Percentiles rank a stretch among this genome's conserved stretches.
Evolutionary conservation across 2,888 invertebrate genomes (phyloP).

Genomic region (Scrobipalpa atriplicella): DNA sequence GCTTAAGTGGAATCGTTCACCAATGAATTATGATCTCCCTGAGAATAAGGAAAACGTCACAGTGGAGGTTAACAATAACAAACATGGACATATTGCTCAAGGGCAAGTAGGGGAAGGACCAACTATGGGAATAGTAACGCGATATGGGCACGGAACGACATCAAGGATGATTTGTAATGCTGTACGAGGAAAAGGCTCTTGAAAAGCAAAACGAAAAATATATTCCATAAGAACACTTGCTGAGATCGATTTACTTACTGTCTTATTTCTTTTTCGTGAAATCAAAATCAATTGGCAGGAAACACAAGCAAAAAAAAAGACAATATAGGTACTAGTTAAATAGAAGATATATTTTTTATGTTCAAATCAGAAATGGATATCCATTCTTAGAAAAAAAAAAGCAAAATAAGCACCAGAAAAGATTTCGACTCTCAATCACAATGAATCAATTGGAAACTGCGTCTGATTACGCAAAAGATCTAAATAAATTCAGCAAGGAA

Average conservation of each 20-base stretch:
- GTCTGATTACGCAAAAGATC: neutral
- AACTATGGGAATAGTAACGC: neutral
- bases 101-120: neutral
- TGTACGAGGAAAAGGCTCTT: neutral
- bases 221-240: too few species aligned
- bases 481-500: constrained; percentile 6
- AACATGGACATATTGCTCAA: neutral
- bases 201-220: neutral
- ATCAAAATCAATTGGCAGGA: too few species aligned
- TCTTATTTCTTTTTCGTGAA: too few species aligned
- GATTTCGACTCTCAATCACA: neutral
- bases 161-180: neutral
- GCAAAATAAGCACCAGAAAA: neutral
- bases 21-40: neutral
- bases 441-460: neutral
- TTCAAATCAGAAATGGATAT: neutral
- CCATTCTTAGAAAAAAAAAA: neutral
- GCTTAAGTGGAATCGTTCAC: neutral
- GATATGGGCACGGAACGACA: neutral
- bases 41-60: neutral
- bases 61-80: neutral
- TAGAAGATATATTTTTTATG: too few species aligned
- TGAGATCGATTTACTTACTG: too few species aligned
- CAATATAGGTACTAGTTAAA: too few species aligned
- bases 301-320: too few species aligned